phyloP scores from a whole-genome alignment of 2,888 invertebrate genomes.

The Scaeva pyrastri region DNA sequence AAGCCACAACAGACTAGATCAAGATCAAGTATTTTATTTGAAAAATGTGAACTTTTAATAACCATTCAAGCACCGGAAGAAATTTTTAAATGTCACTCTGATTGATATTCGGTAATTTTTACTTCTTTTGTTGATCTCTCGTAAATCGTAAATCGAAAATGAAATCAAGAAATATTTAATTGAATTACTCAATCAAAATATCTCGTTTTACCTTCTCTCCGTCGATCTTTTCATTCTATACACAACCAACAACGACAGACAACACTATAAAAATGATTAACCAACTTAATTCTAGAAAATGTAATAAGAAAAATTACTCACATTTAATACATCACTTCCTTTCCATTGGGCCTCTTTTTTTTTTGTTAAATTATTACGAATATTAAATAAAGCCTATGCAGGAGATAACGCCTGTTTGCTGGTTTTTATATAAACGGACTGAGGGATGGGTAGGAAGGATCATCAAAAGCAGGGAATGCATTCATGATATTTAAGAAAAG shows the following conservation, averaged over 20 bases:
- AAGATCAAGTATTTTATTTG: too few species aligned
- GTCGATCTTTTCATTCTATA: background rate
- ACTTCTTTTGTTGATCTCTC: background rate
- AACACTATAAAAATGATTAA: conserved; percentile 34
- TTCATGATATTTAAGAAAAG: conserved; percentile 37
- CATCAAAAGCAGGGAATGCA: conserved; percentile 24
- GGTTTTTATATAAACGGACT: background rate
- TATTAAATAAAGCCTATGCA: conserved; percentile 63
- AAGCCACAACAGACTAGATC: too few species aligned
- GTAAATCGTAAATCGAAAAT: background rate
- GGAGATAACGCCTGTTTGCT: conserved; percentile 6
- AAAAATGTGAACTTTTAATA: too few species aligned
- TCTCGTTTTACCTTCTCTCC: background rate
- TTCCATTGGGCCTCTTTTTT: conserved; percentile 38
- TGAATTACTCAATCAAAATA: conserved; percentile 27
- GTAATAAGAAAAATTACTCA: conserved; percentile 50
- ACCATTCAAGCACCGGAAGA: background rate
- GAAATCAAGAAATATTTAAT: conserved; percentile 5
- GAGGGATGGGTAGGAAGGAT: background rate
- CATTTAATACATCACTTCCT: conserved; percentile 65
- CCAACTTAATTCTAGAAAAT: conserved; percentile 34
- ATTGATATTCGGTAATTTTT: background rate
- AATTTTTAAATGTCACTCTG: background rate
- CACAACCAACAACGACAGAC: background rate
- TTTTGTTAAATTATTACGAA: conserved; percentile 63